Evolutionary conservation across 2,113 vertebrate genomes (phyloP).

Genomic region (Cyphomyrus discorhynchus): DNA sequence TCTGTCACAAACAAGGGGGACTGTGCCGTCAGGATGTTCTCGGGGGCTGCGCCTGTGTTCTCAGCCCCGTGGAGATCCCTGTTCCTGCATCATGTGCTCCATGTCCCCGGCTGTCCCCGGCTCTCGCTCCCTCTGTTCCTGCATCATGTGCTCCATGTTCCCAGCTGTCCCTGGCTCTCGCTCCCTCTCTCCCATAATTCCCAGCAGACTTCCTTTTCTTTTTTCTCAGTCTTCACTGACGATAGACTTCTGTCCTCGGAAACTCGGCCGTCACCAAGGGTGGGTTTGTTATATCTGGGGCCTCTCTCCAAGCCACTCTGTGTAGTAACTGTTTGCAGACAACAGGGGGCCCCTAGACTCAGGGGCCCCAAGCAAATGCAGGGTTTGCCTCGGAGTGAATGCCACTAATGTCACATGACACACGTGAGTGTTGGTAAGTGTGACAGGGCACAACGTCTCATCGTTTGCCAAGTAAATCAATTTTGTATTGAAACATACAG

Average conservation of each 20-base stretch:
- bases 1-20: neutral
- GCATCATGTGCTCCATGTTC: neutral
- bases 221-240: neutral
- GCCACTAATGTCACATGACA: neutral
- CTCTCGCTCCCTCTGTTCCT: neutral
- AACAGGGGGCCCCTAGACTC: neutral
- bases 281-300: neutral
- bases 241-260: neutral
- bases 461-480: neutral
- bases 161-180: neutral
- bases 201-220: neutral
- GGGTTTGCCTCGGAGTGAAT: neutral
- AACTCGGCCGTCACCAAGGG: neutral
- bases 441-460: neutral
- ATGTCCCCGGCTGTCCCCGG: neutral
- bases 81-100: neutral
- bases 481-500: slow-evolving; percentile 10
- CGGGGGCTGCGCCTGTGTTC: neutral
- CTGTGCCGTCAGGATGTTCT: neutral
- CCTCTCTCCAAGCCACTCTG: neutral
- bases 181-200: neutral
- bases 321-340: neutral
- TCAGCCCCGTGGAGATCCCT: neutral
- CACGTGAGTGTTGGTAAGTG: neutral
- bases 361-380: neutral